Percentiles rank a stretch among this genome's conserved stretches.
Evolutionary conservation across 2,888 invertebrate species (phyloP).

Genomic region (Criorhina ranunculi): DNA sequence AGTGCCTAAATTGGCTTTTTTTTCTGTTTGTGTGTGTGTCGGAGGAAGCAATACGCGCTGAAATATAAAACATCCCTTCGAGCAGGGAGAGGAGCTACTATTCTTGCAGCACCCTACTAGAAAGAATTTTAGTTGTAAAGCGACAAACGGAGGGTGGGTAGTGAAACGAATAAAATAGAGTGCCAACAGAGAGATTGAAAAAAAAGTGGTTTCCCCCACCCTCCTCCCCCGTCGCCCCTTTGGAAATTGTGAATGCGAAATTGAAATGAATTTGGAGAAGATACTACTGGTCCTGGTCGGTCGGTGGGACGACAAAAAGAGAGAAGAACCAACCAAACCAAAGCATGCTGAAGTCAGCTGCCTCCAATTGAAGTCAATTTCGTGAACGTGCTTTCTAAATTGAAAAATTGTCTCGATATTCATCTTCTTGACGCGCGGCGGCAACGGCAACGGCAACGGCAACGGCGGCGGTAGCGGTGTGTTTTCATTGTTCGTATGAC

Average conservation of each 20-base stretch:
- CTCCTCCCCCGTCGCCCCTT: no score
- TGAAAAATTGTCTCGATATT: constrained; percentile 76
- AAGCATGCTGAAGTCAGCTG: constrained; percentile 69
- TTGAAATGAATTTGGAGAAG: constrained; percentile 72
- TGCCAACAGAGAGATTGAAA: constrained; percentile 46
- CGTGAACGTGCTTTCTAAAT: constrained; percentile 70
- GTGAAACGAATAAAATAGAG: constrained; percentile 72
- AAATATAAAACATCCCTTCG: constrained; percentile 45
- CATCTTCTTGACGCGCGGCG: constrained; percentile 72
- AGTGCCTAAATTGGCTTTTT: constrained; percentile 69
- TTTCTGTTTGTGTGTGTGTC: neutral
- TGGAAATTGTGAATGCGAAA: constrained; percentile 48
- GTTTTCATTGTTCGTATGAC: constrained; percentile 71
- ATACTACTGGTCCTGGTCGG: constrained; percentile 18
- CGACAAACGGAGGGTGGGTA: constrained; percentile 13
- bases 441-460: no score
- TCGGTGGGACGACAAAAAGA: neutral
- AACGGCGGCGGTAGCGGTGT: no score
- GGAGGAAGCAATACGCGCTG: constrained; percentile 6
- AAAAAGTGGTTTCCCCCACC: neutral
- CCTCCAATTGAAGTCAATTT: constrained; percentile 75
- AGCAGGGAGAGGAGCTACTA: neutral
- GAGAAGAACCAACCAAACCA: no score
- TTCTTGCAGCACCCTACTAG: constrained; percentile 11
- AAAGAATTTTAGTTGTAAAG: constrained; percentile 45